phyloP scores from a whole-genome alignment of 2,888 invertebrate species.

The Papilio demoleus region DNA sequence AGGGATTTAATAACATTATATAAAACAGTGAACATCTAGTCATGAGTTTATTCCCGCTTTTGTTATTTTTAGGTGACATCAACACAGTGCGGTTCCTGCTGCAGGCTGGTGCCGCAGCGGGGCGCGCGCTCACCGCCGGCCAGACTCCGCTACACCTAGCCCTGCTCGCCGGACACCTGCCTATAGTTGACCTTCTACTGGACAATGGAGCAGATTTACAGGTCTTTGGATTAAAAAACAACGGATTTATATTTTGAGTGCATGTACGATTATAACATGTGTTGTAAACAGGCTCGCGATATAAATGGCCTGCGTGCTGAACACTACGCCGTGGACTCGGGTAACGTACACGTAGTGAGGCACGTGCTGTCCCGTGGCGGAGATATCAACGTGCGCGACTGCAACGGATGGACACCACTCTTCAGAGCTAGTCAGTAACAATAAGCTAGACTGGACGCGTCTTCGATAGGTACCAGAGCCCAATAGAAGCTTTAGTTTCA shows the following conservation, averaged over 20 bases:
- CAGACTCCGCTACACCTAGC: slow-evolving; percentile 81
- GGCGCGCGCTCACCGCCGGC: slow-evolving; percentile 64
- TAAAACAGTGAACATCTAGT: neutral
- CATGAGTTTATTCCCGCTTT: neutral
- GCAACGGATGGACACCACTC: slow-evolving; percentile 82
- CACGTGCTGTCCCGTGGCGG: slow-evolving; percentile 62
- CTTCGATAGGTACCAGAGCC: too few species aligned
- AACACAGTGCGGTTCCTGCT: slow-evolving; percentile 73
- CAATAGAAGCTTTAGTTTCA: neutral
- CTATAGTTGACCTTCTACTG: slow-evolving; percentile 68
- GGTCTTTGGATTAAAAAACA: slow-evolving; percentile 47
- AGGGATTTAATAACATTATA: neutral
- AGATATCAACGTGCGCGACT: slow-evolving; percentile 66
- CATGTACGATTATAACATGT: neutral
- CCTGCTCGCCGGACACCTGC: slow-evolving; percentile 58
- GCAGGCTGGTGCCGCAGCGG: slow-evolving; percentile 74
- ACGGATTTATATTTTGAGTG: neutral
- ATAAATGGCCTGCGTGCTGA: slow-evolving; percentile 77
- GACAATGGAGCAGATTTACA: slow-evolving; percentile 76
- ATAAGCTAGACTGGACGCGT: too few species aligned
- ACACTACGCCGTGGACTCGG: slow-evolving; percentile 82
- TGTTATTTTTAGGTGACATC: slow-evolving; percentile 59
- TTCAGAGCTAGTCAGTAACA: slow-evolving; percentile 73
- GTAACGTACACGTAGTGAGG: slow-evolving; percentile 63
- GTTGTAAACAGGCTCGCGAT: slow-evolving; percentile 61